Percentiles rank a stretch among this genome's conserved stretches.
phyloP scores from a whole-genome alignment of 2,113 vertebrate genomes.

The Diadophis punctatus region DNA sequence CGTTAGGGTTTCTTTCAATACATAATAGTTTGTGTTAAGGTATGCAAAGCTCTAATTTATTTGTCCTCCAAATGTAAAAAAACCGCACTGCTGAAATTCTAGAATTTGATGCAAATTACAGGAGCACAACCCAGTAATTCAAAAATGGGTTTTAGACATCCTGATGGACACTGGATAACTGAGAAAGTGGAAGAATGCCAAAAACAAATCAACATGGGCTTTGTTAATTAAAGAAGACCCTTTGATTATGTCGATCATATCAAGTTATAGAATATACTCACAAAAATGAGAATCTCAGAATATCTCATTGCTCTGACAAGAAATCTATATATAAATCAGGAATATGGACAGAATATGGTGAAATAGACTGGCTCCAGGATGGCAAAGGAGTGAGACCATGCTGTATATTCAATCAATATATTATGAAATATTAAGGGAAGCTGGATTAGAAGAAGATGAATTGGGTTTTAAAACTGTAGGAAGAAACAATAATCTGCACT shows the following conservation, averaged over 20 bases:
- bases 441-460: background rate
- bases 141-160: background rate
- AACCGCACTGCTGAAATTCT: background rate
- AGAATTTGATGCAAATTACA: background rate
- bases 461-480: background rate
- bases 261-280: background rate
- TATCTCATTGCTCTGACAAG: background rate
- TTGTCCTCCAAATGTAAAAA: background rate
- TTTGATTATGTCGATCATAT: background rate
- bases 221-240: background rate
- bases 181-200: background rate
- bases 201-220: background rate
- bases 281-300: background rate
- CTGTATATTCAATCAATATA: background rate
- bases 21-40: background rate
- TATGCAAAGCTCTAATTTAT: background rate
- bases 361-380: background rate
- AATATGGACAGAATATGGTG: background rate
- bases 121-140: background rate
- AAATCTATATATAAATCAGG: background rate
- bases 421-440: background rate
- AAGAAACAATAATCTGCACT: background rate
- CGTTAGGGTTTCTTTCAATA: background rate
- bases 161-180: background rate
- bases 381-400: background rate